Conservation (phyloP, 2,888 invertebrate genomes). For the Catocala fraxini region DNA sequence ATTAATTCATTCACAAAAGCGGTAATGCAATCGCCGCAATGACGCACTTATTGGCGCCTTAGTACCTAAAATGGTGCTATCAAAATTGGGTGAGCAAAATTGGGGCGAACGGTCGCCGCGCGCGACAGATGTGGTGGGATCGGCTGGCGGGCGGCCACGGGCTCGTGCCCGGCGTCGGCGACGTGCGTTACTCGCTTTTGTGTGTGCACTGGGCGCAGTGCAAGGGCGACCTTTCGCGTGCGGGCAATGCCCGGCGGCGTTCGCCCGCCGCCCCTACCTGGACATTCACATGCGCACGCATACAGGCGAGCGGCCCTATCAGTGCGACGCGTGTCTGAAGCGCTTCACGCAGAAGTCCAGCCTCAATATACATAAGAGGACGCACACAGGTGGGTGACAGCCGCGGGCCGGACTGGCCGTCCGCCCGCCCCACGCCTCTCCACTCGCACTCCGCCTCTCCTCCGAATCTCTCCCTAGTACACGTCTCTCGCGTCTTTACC, state of each 20-base stretch:
- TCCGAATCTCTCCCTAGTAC: constrained; percentile 61
- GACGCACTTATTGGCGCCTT: constrained; percentile 73
- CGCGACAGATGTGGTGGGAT: constrained; percentile 60
- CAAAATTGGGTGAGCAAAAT: constrained; percentile 72
- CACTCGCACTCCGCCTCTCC: constrained; percentile 64
- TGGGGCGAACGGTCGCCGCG: constrained; percentile 55
- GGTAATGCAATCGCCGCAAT: constrained; percentile 86
- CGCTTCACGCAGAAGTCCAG: constrained; percentile 94
- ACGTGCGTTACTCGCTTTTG: constrained; percentile 88
- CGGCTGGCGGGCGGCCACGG: constrained; percentile 68
- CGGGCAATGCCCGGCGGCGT: constrained; percentile 83
- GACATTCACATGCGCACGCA: constrained; percentile 87
- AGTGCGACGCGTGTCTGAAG: constrained; percentile 92
- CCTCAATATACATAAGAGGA: constrained; percentile 93
- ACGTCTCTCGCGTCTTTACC: constrained; percentile 30
- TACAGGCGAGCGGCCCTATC: constrained; percentile 89
- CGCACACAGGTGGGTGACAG: constrained; percentile 90
- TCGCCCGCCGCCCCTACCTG: constrained; percentile 84
- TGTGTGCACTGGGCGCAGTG: constrained; percentile 87
- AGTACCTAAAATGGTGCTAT: constrained; percentile 55
- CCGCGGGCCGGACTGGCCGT: constrained; percentile 81
- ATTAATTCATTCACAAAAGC: constrained; percentile 87
- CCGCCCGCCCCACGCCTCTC: constrained; percentile 73
- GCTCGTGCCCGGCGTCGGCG: constrained; percentile 73
- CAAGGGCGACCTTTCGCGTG: constrained; percentile 82